These are phyloP conservation scores for Apus apus DNA, from an alignment of 2,113 vertebrate genomes.

Conservation along the genomic window DNA sequence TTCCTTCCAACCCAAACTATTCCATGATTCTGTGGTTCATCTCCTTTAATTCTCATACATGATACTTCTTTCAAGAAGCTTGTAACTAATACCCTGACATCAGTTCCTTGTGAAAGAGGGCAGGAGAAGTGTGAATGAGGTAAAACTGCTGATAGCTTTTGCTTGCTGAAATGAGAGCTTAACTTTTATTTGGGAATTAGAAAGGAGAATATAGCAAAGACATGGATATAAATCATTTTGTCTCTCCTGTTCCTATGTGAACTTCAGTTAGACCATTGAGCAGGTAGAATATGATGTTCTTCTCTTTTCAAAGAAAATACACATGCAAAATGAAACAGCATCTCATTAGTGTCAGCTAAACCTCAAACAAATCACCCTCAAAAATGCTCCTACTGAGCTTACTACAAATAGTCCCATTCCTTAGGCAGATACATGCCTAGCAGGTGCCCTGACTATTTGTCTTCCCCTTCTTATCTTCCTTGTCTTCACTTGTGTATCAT, in stretches of 20 bases:
- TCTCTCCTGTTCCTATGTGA: not conserved
- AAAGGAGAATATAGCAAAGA: not conserved
- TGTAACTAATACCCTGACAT: not conserved
- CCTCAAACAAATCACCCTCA: constrained; percentile 1
- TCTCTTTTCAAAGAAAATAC: constrained; percentile 7
- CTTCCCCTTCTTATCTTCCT: not conserved
- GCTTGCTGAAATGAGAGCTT: not conserved
- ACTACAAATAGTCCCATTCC: not conserved
- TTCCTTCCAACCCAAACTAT: too few relatives aligned
- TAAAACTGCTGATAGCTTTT: not conserved
- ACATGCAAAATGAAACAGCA: not conserved
- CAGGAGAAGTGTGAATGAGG: not conserved
- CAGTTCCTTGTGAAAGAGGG: not conserved
- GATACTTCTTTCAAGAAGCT: not conserved
- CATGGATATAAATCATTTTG: not conserved
- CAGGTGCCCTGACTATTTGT: not conserved
- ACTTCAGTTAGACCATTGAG: not conserved
- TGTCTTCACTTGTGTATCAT: not conserved
- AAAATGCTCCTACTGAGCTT: not conserved
- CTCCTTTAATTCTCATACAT: not conserved
- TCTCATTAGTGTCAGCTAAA: constrained; percentile 29
- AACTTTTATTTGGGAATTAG: not conserved
- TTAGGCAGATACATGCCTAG: not conserved
- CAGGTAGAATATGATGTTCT: constrained; percentile 6
- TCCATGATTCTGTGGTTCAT: too few relatives aligned